Evolutionary conservation across 2,797 vertebrate genomes (phyloP), one percentile per base, ranked within the genome.

Genomic region (Manis pentadactyla): DNA sequence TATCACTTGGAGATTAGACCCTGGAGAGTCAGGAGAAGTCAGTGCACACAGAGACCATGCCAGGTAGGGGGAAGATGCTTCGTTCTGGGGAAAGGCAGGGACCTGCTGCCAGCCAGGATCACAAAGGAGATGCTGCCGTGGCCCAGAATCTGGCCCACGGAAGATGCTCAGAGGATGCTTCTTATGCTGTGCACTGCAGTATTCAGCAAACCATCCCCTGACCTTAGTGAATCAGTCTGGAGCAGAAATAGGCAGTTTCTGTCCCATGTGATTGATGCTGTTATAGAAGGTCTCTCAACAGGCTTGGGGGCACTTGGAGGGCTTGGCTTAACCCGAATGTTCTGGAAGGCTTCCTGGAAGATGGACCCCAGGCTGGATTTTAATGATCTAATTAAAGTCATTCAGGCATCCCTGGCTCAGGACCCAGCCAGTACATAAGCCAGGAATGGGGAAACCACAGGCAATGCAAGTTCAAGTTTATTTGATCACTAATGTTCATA

Each of bases 401-500:
- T n/a, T 73, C 12, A 78, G 46, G 64, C 25, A 84, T 85, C 29
- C 17, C 19, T 85, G 78, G 18, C 89, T 94, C 57, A 31, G 46
- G 21, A 53, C n/a, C 59, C 2, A 68, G 21, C 27, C 37, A 8
- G 10, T 82, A 39, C 46, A 59, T 27, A 82, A 29, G 17, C 42
- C 25, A 73, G 49, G 19, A 79, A 66, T 5, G n/a, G 11, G 4
- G 2, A 53, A 82, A 63, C 42, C 34, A 2, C 42, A 39, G 9
- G 5, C 17, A 91, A 21, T 49, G 27, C 25, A 64, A 74, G 31
- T 86, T 69, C 69, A 74, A 61, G 23, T 64, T 57, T 87, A 61
- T 84, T 86, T 92, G 37, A 95, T 94, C 73, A 34, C 66, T 68
- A 87, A 79, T 85, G 27, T 31, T 96, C 73, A 21, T 61, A 86